phyloP scores from a whole-genome alignment of 2,797 vertebrate species.

The Darevskia mixta region DNA sequence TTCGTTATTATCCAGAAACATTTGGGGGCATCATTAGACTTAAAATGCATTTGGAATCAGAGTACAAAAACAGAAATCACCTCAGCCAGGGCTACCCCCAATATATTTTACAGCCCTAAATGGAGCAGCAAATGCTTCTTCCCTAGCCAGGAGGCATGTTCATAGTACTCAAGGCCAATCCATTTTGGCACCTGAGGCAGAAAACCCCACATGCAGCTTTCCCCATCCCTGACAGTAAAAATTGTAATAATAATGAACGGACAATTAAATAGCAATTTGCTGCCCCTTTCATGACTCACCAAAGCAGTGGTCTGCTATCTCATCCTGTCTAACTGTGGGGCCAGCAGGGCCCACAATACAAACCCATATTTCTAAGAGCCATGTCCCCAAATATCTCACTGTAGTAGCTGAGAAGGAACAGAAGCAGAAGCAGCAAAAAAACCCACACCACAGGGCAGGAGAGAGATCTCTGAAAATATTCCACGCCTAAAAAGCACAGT shows the following conservation, averaged over 20 bases:
- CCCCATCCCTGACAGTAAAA: not conserved
- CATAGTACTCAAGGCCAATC: not conserved
- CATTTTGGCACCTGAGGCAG: not conserved
- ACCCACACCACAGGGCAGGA: not conserved
- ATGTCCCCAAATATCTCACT: not conserved
- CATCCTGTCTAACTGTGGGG: not conserved
- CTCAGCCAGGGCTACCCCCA: not conserved
- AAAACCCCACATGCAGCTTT: not conserved
- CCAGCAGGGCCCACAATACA: not conserved
- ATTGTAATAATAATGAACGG: not conserved
- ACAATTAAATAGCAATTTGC: not conserved
- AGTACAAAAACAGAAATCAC: not conserved
- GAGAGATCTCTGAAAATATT: slow-evolving; percentile 57
- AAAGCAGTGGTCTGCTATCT: not conserved
- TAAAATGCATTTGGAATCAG: not conserved
- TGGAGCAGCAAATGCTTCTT: not conserved
- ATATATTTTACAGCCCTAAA: too few relatives aligned
- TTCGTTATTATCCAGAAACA: not conserved
- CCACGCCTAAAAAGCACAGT: slow-evolving; percentile 70
- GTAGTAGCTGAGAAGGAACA: not conserved
- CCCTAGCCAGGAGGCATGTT: not conserved
- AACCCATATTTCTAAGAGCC: not conserved
- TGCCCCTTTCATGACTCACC: not conserved
- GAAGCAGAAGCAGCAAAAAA: slow-evolving; percentile 43
- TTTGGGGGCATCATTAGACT: not conserved